Base-by-base conservation (phyloP, 2,113 vertebrate species). In the Charina bottae region DNA sequence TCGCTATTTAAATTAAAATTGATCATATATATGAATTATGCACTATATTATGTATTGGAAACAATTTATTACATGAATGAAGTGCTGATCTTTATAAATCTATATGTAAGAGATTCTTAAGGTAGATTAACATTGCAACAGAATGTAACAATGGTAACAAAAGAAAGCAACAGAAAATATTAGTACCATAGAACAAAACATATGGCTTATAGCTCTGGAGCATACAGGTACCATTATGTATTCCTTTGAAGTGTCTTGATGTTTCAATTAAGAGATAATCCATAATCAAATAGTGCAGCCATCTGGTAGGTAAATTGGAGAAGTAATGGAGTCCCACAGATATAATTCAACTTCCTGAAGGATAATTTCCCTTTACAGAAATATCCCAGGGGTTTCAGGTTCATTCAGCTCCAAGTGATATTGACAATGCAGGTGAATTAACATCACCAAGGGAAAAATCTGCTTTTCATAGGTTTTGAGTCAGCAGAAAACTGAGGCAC, bases 211-310 rank as follows among this genome's bases (percentile, higher is more conserved):
- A 56, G 53, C 23, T 83, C 37, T 83, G 72, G 24, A 55, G 28
- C 33, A 64, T 54, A 88, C 37, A 88, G 85, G 85, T 54, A 72
- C 84, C 4, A 19, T 64, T 56, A 72, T 24, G 56, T 88, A 88
- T 88, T 60, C 86, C 55, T 88, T 83, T 88, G 86, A 83, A 92
- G 54, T 83, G 10, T 60, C 8, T 87, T 91, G 85, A 91, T 72
- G 60, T 87, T 87, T 91, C 85, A 88, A 60, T 92, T 92, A 88
- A 59, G 68, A 83, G 64, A 83, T 83, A 92, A 88, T 92, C 91
- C 64, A 83, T 83, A 92, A 92, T 88, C 68, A 88, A 92, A 83
- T 10, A 72, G 42, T 88, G 55, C 55, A 88, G 86, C 86, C 68
- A 92, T 92, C 86, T 92, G 85, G 85, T 83, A 56, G 10, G 15